These are phyloP conservation scores for Microvelia longipes DNA, from an alignment of 1,140 invertebrate genomes.

Conservation along the genomic window DNA sequence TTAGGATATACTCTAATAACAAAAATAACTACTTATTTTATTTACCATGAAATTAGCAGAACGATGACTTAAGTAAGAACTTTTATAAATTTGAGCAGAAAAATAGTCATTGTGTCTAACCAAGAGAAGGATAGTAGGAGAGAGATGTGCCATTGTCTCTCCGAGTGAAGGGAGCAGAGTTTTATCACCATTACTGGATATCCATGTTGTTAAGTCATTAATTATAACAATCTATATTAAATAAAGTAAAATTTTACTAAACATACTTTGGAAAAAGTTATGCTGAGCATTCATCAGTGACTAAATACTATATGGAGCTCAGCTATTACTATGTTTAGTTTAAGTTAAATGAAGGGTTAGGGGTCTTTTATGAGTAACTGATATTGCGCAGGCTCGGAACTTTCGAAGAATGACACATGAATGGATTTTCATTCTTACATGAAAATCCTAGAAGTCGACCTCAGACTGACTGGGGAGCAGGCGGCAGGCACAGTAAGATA, in stretches of 20 bases:
- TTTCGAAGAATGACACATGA: too few species aligned
- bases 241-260: background rate
- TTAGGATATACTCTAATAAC: too few species aligned
- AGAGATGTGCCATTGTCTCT: background rate
- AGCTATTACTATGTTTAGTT: background rate
- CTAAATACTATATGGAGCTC: background rate
- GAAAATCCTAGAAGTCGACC: too few species aligned
- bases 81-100: background rate
- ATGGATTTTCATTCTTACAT: too few species aligned
- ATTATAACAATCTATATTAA: background rate
- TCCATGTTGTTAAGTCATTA: background rate
- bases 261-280: background rate
- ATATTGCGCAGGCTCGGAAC: too few species aligned
- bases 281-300: background rate
- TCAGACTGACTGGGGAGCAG: too few species aligned
- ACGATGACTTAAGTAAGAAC: background rate
- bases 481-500: too few species aligned
- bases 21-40: background rate
- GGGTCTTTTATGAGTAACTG: too few species aligned
- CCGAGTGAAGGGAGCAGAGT: background rate
- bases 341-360: background rate
- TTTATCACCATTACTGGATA: background rate
- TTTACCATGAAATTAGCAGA: background rate
- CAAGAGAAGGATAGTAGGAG: background rate
- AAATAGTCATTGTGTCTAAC: background rate